These are phyloP conservation scores for Sphenopsis melanotis DNA, from an alignment of 2,797 vertebrate genomes.

Conservation along the genomic window DNA sequence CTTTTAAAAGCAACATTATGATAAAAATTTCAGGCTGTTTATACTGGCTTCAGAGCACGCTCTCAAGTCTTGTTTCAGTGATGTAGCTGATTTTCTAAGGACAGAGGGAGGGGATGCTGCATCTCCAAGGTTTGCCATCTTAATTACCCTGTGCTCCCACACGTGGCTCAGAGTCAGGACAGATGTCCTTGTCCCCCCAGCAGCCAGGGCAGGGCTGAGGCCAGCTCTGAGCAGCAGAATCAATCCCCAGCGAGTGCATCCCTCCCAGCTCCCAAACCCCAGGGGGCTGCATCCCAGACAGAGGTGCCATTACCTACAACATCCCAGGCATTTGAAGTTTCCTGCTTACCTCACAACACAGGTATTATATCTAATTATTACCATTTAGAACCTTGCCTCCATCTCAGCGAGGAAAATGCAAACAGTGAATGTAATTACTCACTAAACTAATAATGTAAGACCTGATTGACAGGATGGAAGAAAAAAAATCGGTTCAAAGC, in stretches of 20 bases:
- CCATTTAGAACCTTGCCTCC: not conserved
- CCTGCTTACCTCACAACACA: not conserved
- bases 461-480: not conserved
- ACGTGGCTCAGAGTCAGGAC: constrained; percentile 64
- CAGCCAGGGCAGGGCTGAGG: not conserved
- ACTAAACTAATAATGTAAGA: not conserved
- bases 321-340: not conserved
- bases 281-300: not conserved
- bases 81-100: constrained; percentile 45
- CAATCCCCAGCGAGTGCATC: not conserved
- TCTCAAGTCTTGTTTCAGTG: constrained; percentile 51
- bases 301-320: not conserved
- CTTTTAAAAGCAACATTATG: constrained; percentile 74
- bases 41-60: constrained; percentile 43
- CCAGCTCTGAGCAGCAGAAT: not conserved
- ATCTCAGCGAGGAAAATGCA: not conserved
- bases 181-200: not conserved
- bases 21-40: constrained; percentile 72
- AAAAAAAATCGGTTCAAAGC: not conserved
- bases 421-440: not conserved
- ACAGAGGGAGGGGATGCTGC: constrained; percentile 25
- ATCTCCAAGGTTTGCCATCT: constrained; percentile 76
- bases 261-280: not conserved
- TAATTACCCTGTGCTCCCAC: constrained; percentile 74
- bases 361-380: not conserved